Percentiles rank a stretch among this genome's conserved stretches.
phyloP scores from a whole-genome alignment of 2,113 vertebrate species.

The Hyla sarda region DNA sequence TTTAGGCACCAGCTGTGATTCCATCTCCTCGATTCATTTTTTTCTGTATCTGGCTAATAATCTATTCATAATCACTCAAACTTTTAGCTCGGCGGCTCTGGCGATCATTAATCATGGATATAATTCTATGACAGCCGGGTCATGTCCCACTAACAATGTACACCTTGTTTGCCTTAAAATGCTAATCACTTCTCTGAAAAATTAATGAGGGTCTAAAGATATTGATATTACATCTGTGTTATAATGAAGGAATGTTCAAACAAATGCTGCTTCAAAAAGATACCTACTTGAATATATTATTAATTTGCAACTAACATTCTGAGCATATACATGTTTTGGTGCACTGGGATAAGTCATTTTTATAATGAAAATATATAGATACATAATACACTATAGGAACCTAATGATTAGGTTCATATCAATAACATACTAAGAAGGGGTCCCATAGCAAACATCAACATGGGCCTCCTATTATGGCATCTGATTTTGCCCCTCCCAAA shows the following conservation, averaged over 20 bases:
- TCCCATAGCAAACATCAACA: too few relatives aligned
- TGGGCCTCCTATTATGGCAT: too few relatives aligned
- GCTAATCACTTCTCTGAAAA: conserved; percentile 89
- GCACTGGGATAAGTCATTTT: not conserved
- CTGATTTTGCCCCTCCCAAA: too few relatives aligned
- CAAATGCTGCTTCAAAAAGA: conserved; percentile 53
- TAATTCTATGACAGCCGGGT: conserved; percentile 98
- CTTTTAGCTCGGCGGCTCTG: conserved; percentile 82
- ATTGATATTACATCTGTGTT: conserved; percentile 73
- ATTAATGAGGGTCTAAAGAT: conserved; percentile 85
- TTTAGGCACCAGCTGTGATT: conserved; percentile 61
- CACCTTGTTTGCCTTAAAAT: conserved; percentile 97
- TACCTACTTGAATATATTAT: conserved; percentile 22
- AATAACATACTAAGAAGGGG: too few relatives aligned
- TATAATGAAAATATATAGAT: not conserved
- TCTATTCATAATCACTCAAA: conserved; percentile 70
- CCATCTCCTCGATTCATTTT: conserved; percentile 58
- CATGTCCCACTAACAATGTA: conserved; percentile 92
- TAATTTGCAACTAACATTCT: not conserved
- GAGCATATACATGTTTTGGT: not conserved
- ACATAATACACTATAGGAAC: too few relatives aligned
- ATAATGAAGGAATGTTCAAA: conserved; percentile 68
- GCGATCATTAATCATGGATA: conserved; percentile 98
- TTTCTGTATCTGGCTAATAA: conserved; percentile 63
- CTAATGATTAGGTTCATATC: too few relatives aligned